phyloP scores from a whole-genome alignment of 2,797 vertebrate species.

The Bradypodion pumilum region DNA sequence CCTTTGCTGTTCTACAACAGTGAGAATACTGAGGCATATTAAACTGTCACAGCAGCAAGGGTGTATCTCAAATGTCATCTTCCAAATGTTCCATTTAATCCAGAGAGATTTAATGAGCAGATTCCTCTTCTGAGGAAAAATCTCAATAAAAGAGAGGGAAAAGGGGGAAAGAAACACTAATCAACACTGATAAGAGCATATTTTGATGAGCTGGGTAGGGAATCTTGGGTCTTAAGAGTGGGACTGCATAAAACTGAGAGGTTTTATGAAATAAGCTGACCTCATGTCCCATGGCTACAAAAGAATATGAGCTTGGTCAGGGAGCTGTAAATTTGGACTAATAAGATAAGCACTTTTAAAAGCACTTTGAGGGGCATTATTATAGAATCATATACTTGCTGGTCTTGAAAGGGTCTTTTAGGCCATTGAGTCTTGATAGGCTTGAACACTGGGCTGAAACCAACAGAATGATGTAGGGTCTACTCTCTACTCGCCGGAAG shows the following conservation, averaged over 20 bases:
- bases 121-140: constrained; percentile 49
- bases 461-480: too few relatives aligned
- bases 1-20: constrained; percentile 47
- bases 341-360: background rate
- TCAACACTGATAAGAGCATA: background rate
- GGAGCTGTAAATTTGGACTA: background rate
- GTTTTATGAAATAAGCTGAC: constrained; percentile 23
- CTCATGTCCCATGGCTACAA: background rate
- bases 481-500: too few relatives aligned
- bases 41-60: constrained; percentile 53
- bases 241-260: background rate
- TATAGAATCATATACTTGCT: too few relatives aligned
- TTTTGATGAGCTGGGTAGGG: constrained; percentile 22
- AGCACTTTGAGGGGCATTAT: background rate
- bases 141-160: constrained; percentile 18
- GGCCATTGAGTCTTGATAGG: too few relatives aligned
- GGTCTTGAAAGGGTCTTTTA: too few relatives aligned
- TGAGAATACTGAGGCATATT: constrained; percentile 38
- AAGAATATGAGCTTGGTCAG: background rate
- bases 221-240: rapidly evolving
- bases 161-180: background rate
- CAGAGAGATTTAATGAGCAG: constrained; percentile 48
- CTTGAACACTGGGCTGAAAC: too few relatives aligned
- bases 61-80: constrained; percentile 45
- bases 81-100: constrained; percentile 45